Evolutionary conservation across 2,797 vertebrate species (phyloP).

Genomic region (Parauchenoglanis punctatus): DNA sequence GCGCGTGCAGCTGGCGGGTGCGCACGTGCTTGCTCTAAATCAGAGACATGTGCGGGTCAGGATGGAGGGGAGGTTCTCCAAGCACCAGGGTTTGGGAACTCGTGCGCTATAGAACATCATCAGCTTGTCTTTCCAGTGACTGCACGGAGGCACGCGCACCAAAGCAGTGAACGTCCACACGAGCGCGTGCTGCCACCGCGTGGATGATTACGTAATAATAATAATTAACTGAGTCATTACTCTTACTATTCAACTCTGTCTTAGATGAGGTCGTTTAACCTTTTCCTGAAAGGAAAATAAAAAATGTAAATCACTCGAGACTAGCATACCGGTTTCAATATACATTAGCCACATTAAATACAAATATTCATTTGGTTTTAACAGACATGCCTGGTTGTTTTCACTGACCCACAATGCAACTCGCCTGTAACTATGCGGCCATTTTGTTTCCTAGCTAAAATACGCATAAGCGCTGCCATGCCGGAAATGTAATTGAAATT

Average conservation of each 20-base stretch:
- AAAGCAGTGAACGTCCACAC: not conserved
- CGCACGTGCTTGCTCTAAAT: not conserved
- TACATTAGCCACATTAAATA: not conserved
- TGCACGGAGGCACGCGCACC: not conserved
- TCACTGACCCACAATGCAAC: not conserved
- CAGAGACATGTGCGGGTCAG: not conserved
- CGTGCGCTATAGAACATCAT: not conserved
- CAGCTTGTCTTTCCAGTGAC: not conserved
- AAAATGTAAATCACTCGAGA: not conserved
- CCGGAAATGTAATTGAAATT: not conserved
- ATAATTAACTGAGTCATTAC: not conserved
- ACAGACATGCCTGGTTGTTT: not conserved
- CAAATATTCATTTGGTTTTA: not conserved
- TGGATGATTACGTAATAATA: slow-evolving; percentile 29
- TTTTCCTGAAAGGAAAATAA: not conserved
- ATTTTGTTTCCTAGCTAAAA: not conserved
- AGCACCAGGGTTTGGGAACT: not conserved
- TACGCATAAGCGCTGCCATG: not conserved
- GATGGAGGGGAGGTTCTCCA: not conserved
- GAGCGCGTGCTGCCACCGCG: slow-evolving; percentile 61
- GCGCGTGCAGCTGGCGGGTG: not conserved
- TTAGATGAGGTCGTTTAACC: not conserved
- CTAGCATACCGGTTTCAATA: not conserved
- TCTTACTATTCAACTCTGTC: not conserved
- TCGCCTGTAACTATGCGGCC: not conserved